Conservation (phyloP, 2,797 vertebrate species). For the Myotis myotis region DNA sequence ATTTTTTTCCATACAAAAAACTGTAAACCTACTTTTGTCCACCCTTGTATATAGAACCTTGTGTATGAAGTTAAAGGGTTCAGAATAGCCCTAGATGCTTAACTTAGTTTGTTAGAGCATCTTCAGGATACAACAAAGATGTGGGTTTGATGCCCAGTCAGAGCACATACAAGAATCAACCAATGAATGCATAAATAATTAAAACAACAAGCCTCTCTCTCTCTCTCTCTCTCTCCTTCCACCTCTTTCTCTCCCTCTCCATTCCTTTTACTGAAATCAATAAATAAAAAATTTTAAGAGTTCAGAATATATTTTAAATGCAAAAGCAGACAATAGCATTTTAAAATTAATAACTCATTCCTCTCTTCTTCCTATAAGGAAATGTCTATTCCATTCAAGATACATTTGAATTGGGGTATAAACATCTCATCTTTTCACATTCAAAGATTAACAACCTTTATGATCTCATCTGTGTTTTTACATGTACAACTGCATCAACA, state of each 20-base stretch:
- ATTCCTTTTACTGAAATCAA: background rate
- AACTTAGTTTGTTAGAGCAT: no score
- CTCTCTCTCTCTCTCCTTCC: no score
- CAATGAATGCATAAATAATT: no score
- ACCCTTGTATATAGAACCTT: background rate
- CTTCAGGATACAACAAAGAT: no score
- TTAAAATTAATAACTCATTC: background rate
- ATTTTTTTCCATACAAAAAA: no score
- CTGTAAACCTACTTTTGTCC: no score
- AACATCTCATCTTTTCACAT: background rate
- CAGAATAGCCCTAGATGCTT: background rate
- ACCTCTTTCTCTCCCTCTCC: no score
- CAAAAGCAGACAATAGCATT: background rate
- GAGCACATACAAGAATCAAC: no score
- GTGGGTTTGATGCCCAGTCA: no score
- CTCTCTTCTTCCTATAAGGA: background rate
- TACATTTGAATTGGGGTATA: background rate
- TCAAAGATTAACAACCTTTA: background rate
- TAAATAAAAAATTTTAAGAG: background rate
- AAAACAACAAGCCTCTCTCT: no score
- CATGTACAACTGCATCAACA: background rate
- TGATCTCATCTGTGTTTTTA: background rate
- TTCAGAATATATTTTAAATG: slow-evolving; percentile 11
- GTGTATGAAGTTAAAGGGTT: background rate
- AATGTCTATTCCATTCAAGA: background rate